Conservation (phyloP, 2,888 invertebrate species). For the Crematogaster levior region DNA sequence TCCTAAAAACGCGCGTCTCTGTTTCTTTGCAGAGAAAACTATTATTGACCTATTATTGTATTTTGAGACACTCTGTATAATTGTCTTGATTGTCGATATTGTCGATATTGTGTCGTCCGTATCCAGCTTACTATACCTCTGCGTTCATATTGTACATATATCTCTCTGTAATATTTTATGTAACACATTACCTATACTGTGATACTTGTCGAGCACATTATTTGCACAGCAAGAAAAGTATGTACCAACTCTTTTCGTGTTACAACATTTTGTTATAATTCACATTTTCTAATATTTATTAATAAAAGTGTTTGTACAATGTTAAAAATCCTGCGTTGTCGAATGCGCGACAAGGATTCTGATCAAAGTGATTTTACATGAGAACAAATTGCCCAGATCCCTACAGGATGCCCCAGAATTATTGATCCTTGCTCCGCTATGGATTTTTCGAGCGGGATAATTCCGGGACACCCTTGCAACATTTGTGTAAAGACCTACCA, state of each 20-base stretch:
- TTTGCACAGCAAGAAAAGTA: conserved; percentile 30
- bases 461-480: conserved; percentile 8
- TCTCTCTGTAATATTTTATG: conserved; percentile 24
- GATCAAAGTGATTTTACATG: neutral
- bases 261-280: neutral
- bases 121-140: conserved; percentile 32
- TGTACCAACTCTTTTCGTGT: neutral
- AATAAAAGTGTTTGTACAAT: neutral
- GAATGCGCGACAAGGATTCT: conserved; percentile 9
- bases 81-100: conserved; percentile 45
- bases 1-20: neutral
- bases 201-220: conserved; percentile 47
- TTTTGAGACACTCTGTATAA: conserved; percentile 47
- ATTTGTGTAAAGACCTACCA: conserved; percentile 20
- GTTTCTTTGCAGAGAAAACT: neutral
- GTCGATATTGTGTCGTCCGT: conserved; percentile 47
- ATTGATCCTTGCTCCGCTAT: neutral
- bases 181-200: conserved; percentile 19
- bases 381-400: neutral
- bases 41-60: neutral
- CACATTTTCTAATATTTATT: neutral
- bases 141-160: neutral
- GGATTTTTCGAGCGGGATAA: neutral
- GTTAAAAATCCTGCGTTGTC: neutral
- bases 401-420: neutral